Conservation (phyloP, 2,797 vertebrate species). For the Arnoldichthys spilopterus region DNA sequence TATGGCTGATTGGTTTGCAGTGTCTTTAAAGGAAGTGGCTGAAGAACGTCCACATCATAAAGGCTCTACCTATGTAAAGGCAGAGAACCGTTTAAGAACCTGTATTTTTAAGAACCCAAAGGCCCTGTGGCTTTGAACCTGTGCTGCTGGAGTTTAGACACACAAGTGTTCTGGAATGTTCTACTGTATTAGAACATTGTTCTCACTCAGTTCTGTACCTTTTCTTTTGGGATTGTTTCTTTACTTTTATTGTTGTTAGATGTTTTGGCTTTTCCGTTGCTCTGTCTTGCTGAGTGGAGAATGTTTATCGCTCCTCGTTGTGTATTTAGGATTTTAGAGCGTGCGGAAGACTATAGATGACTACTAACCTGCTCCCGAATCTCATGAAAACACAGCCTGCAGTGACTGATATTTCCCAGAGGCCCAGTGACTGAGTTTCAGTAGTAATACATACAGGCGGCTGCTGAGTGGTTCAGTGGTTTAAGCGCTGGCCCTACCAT, state of each 20-base stretch:
- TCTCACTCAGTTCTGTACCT: background rate
- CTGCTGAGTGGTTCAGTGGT: no score
- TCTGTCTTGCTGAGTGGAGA: background rate
- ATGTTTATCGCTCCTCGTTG: constrained; percentile 7
- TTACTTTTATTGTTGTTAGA: background rate
- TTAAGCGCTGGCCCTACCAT: no score
- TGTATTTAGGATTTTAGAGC: constrained; percentile 3
- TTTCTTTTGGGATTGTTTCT: background rate
- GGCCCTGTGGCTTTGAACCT: background rate
- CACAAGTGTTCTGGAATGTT: no score
- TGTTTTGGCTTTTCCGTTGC: constrained; percentile 1
- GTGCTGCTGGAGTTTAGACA: constrained; percentile 17
- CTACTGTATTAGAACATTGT: background rate
- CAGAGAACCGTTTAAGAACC: background rate
- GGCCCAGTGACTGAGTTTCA: no score
- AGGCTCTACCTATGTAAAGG: background rate
- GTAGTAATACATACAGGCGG: no score
- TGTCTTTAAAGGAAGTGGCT: no score
- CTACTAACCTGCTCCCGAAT: constrained; percentile 20
- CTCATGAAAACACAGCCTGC: background rate
- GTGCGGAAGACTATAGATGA: constrained; percentile 10
- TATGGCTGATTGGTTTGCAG: no score
- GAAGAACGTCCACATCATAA: no score
- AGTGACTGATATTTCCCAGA: no score
- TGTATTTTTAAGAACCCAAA: background rate